Percentiles rank a stretch among this genome's conserved stretches.
phyloP scores from a whole-genome alignment of 2,113 vertebrate species.

The Pycnonotus jocosus region DNA sequence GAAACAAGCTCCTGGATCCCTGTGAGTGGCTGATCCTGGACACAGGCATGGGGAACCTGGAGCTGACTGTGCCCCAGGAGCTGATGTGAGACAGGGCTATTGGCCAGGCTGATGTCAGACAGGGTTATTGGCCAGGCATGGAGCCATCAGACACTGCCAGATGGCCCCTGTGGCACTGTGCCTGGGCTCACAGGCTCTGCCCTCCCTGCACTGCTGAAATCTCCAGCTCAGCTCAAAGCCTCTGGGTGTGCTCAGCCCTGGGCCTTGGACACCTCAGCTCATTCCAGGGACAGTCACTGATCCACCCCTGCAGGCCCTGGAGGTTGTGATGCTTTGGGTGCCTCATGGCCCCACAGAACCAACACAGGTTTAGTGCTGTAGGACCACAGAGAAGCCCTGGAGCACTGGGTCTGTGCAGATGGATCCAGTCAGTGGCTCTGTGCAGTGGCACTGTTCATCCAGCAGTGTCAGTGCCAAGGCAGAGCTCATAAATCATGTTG shows the following conservation, averaged over 20 bases:
- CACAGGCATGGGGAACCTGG: rapidly evolving
- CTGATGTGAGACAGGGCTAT: background rate
- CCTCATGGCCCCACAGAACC: background rate
- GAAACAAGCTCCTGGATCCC: background rate
- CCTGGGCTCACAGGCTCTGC: background rate
- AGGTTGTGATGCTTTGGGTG: background rate
- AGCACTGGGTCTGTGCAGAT: background rate
- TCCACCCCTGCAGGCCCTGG: background rate
- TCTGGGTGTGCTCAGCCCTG: background rate
- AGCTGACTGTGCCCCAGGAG: background rate
- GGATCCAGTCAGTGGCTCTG: background rate
- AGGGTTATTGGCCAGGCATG: background rate
- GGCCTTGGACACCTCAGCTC: background rate
- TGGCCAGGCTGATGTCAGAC: background rate
- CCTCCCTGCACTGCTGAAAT: background rate
- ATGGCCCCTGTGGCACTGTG: background rate
- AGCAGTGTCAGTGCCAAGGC: background rate
- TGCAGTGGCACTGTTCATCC: background rate
- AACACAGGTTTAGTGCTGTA: background rate
- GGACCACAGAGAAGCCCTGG: rapidly evolving
- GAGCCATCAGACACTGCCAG: background rate
- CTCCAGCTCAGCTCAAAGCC: background rate
- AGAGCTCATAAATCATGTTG: background rate
- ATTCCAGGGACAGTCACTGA: background rate
- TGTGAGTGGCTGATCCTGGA: background rate